phyloP scores from a whole-genome alignment of 2,113 vertebrate genomes.

The Lichenostomus cassidix region DNA sequence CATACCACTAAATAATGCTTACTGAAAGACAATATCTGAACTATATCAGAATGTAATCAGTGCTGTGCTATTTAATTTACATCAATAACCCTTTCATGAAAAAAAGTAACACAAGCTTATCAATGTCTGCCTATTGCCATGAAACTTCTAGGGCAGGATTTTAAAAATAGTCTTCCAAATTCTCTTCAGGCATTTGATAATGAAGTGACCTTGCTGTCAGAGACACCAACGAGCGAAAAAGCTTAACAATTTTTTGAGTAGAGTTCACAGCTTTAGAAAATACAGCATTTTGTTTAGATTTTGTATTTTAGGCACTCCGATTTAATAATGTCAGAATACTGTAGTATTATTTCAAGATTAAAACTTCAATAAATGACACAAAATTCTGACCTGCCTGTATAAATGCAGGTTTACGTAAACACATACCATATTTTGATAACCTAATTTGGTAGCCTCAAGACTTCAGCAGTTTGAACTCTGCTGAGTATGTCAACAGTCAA shows the following conservation, averaged over 20 bases:
- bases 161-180: not conserved
- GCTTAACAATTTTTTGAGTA: not conserved
- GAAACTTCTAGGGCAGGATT: not conserved
- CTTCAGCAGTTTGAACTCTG: not conserved
- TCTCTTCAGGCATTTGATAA: not conserved
- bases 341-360: not conserved
- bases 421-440: not conserved
- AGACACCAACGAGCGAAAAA: not conserved
- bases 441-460: not conserved
- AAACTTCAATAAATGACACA: not conserved
- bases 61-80: not conserved
- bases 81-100: not conserved
- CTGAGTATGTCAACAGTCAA: not conserved
- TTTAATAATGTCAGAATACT: not conserved
- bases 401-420: not conserved
- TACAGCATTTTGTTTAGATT: not conserved
- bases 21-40: not conserved
- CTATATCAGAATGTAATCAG: not conserved
- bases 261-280: not conserved
- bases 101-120: not conserved
- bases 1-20: not conserved
- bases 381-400: not conserved
- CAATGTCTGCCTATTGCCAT: not conserved
- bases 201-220: not conserved
- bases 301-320: not conserved